Evolutionary conservation across 2,888 invertebrate species (phyloP).

Genomic region (Schrankia costaestrigalis): DNA sequence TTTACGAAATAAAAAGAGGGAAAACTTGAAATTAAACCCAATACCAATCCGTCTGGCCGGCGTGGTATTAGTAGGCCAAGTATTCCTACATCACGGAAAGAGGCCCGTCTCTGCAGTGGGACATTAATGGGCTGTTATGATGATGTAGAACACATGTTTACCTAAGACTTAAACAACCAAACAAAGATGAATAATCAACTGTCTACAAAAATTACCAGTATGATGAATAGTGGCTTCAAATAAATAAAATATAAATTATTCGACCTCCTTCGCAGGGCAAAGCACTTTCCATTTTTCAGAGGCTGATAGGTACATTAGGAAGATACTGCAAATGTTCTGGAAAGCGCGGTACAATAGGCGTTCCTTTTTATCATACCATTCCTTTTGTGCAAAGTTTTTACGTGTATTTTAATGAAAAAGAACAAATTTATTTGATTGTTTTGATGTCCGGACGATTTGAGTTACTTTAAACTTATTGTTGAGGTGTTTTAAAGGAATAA

Average conservation of each 20-base stretch:
- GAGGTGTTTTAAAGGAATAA: not conserved
- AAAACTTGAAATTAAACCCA: too few species aligned
- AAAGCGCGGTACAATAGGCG: conserved; percentile 44
- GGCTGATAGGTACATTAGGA: conserved; percentile 58
- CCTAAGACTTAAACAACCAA: too few species aligned
- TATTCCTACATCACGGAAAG: too few species aligned
- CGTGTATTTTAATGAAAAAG: conserved; percentile 14
- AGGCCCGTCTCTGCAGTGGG: too few species aligned
- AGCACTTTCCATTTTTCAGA: conserved; percentile 54
- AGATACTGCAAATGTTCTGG: conserved; percentile 59
- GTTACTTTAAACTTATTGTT: conserved; percentile 8
- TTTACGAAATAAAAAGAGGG: too few species aligned
- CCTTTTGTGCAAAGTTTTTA: conserved; percentile 18
- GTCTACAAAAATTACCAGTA: too few species aligned
- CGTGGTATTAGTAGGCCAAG: too few species aligned
- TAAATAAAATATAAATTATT: conserved; percentile 38
- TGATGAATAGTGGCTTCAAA: conserved; percentile 49
- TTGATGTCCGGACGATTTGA: conserved; percentile 12
- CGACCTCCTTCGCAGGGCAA: conserved; percentile 34
- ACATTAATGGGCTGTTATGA: too few species aligned
- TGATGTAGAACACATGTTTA: too few species aligned
- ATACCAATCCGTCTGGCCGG: too few species aligned
- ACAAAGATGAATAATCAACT: too few species aligned
- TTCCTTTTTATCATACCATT: conserved; percentile 29
- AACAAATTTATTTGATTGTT: conserved; percentile 16